Conservation (phyloP, 2,113 vertebrate species). For the Seriola quinqueradiata region DNA sequence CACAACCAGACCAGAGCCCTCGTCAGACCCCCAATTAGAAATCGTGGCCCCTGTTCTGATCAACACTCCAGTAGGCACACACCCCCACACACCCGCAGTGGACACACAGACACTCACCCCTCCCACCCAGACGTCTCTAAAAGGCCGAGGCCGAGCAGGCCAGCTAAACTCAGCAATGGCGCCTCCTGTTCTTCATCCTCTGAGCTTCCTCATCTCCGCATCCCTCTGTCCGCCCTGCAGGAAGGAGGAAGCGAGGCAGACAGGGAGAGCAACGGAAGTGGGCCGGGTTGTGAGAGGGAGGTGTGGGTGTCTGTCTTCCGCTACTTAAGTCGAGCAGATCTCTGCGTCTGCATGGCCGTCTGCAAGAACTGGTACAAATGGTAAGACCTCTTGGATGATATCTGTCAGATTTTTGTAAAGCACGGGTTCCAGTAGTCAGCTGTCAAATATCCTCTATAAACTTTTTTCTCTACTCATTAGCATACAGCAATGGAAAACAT, state of each 20-base stretch:
- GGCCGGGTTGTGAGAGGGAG: conserved; percentile 88
- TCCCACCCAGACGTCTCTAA: conserved; percentile 62
- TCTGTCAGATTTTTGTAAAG: background rate
- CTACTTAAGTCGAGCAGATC: conserved; percentile 94
- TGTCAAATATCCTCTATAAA: background rate
- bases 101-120: conserved; percentile 38
- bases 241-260: conserved; percentile 74
- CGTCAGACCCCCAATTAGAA: conserved; percentile 89
- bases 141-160: conserved; percentile 48
- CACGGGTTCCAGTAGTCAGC: background rate
- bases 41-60: conserved; percentile 67
- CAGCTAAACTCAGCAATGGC: conserved; percentile 72
- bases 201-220: conserved; percentile 51
- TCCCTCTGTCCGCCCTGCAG: conserved; percentile 75
- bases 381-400: conserved; percentile 83
- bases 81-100: conserved; percentile 61
- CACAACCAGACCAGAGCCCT: conserved; percentile 87
- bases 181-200: conserved; percentile 69
- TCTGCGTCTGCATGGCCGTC: conserved; percentile 98
- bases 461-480: background rate
- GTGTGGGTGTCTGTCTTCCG: conserved; percentile 99
- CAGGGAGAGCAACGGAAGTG: conserved; percentile 62
- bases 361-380: conserved; percentile 99
- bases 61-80: conserved; percentile 57
- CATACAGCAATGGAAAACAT: background rate